phyloP scores from a whole-genome alignment of 2,797 vertebrate genomes.

The Pteronotus mesoamericanus region DNA sequence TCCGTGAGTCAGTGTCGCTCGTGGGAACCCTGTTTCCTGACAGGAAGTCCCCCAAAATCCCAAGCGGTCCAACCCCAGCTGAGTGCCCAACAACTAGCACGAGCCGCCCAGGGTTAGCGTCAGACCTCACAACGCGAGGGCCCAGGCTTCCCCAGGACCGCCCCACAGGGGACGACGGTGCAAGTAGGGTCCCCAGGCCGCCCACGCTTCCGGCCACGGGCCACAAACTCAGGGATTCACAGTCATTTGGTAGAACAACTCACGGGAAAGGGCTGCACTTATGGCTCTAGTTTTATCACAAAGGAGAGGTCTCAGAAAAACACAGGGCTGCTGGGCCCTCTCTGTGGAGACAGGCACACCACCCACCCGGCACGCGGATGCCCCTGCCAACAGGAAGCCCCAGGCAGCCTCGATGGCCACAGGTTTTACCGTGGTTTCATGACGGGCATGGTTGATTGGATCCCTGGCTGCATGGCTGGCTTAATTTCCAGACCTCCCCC shows the following conservation, averaged over 20 bases:
- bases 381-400: no score
- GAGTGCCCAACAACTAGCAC: no score
- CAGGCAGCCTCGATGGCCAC: not conserved
- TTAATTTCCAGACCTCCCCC: no score
- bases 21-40: not conserved
- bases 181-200: not conserved
- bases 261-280: not conserved
- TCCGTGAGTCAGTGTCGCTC: not conserved
- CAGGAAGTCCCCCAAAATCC: not conserved
- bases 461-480: not conserved
- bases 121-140: no score
- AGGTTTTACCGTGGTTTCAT: not conserved
- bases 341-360: not conserved
- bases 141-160: fast-evolving
- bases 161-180: not conserved
- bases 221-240: not conserved
- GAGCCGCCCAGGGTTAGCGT: no score
- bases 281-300: not conserved
- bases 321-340: no score
- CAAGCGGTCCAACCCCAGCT: not conserved
- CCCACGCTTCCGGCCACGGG: no score
- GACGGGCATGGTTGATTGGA: not conserved
- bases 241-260: not conserved
- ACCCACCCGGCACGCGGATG: not conserved
- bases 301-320: not conserved